Conservation (phyloP, 2,797 vertebrate genomes). For the Enteromius argenteus region DNA sequence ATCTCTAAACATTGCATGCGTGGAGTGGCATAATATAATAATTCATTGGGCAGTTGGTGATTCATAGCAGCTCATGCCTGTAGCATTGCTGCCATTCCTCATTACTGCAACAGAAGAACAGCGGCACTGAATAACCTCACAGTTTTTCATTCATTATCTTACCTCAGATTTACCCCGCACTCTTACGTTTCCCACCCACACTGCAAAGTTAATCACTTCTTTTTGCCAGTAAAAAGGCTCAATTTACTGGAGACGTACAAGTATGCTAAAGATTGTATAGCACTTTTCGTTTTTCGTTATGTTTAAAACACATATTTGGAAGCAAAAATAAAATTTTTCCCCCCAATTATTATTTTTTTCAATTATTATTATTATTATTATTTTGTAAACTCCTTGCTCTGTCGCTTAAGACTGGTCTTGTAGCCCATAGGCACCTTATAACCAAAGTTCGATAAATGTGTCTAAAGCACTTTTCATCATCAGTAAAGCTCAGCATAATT, state of each 20-base stretch:
- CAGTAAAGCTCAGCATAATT: background rate
- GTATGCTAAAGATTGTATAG: background rate
- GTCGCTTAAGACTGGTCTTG: background rate
- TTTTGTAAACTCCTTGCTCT: no score
- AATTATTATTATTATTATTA: no score
- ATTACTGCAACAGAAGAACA: slow-evolving; percentile 25
- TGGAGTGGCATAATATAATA: background rate
- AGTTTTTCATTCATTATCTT: slow-evolving; percentile 9
- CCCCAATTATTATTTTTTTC: background rate
- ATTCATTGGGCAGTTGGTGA: slow-evolving; percentile 30
- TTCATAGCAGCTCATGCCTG: slow-evolving; percentile 30
- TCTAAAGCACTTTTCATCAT: background rate
- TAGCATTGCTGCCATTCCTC: slow-evolving; percentile 1
- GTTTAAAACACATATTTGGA: background rate
- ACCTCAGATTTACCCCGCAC: background rate
- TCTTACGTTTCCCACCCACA: background rate
- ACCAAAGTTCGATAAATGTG: background rate
- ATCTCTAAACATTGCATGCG: background rate
- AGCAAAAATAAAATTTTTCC: background rate
- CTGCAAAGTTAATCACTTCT: background rate
- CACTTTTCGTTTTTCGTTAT: no score
- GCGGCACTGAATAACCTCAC: slow-evolving; percentile 1
- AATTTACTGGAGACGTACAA: background rate
- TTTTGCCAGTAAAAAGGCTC: background rate
- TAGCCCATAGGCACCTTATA: background rate